These are phyloP conservation scores for Oscheius onirici DNA, from an alignment of 2,888 invertebrate genomes.

Conservation along the genomic window DNA sequence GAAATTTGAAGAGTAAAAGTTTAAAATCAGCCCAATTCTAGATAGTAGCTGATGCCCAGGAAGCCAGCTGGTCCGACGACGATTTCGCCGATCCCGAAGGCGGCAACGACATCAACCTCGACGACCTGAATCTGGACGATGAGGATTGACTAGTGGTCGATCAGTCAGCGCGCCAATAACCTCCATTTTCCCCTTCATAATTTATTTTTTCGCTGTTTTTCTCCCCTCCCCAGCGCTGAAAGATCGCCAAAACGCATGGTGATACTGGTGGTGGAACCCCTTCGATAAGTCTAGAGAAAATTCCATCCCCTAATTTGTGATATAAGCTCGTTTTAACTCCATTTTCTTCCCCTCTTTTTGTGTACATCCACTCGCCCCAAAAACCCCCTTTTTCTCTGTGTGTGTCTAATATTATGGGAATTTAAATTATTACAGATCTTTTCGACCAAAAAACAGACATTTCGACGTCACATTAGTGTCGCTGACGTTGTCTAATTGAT, in stretches of 20 bases:
- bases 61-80: constrained; percentile 54
- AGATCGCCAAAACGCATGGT: background rate
- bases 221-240: background rate
- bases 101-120: constrained; percentile 62
- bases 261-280: background rate
- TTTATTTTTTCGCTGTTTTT: background rate
- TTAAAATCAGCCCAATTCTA: background rate
- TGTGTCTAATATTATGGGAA: no score
- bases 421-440: no score
- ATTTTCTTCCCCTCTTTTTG: no score
- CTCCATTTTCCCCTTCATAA: background rate
- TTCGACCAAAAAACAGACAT: no score
- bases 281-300: background rate
- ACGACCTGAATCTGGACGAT: constrained; percentile 65
- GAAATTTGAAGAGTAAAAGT: no score
- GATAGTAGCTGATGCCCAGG: constrained; percentile 47
- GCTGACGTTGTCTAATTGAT: no score
- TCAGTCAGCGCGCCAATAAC: constrained; percentile 41
- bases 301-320: no score
- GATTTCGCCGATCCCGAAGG: constrained; percentile 61
- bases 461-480: no score
- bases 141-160: constrained; percentile 66
- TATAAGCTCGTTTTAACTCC: no score
- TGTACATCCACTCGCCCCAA: no score
- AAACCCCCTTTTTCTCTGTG: no score